Evolutionary conservation across 2,888 invertebrate species (phyloP), one percentile per base, ranked within the genome.

Genomic region (Andrena bicolor): DNA sequence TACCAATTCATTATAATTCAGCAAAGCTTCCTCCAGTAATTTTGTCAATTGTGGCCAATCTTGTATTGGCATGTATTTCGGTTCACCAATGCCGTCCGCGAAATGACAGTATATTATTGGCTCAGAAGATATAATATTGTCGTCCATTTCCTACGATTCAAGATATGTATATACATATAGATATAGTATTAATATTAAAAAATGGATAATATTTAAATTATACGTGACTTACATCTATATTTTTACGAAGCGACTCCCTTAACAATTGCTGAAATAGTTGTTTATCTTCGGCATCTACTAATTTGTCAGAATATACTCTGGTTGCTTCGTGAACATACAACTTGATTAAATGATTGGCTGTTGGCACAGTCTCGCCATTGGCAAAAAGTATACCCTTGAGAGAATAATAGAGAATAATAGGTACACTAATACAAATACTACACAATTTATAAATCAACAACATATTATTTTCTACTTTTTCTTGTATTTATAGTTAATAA

Each of bases 101-200:
- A 99, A 99, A 94, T 99, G 99, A 91, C 98, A 98, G 93, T 96
- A 99, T 80, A 99, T 97, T n/a, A 97, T 94, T 0, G 99, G 98
- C 84, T 96, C 96, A 32, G 95, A 95, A 90, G 97, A 96, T 2
- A 98, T 95, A 0, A 95, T 93, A 4, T 95, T 95, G 87, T 98
- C 98, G 71, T 97, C 97, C 63, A 96, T 94, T 16, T 96, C 96
- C 96, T 97, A 26, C 0, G 32, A 61, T 30, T 7, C 48, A 60
- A 53, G 30, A 28, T 49, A 28, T 35, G 2, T 32, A n/a, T 56
- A n/a, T 53, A 41, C 13, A 41, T 41, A 13, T 13, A 41, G 13
- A 41, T 41, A 3, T 1, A 2, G 10, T 28, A n/a, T 35, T 35
- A 35, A 16, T 30, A 48, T 28, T 49, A 3, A 13, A 4, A 13